Evolutionary conservation across 1,140 invertebrate species (phyloP), one percentile per base, ranked within the genome.

Genomic region (Drosophila mayri): DNA sequence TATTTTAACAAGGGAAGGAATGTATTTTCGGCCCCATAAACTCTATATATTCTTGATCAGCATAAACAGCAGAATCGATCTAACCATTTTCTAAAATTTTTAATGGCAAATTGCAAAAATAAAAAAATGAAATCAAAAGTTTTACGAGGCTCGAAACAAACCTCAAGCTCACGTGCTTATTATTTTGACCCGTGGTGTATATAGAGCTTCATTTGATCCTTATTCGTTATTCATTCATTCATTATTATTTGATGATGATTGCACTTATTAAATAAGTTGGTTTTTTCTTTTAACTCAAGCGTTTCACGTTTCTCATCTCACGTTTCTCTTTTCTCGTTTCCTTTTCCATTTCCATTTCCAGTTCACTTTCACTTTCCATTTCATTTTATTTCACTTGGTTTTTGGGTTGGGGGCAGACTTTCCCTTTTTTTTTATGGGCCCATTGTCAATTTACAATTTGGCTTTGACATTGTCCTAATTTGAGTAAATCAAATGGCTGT

Each of bases 401-500:
- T 65, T 47, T 30, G 7, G 28, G 28, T 16, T 16, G 37, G 22
- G 22, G 32, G 16, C 16, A 25, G 46, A 28, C 41, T 60, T 58
- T 47, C 28, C 75, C 30, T 64, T 71, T 37, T 52, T 44, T 77
- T 86, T 86, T 81, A 78, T 67, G 70, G 63, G 35, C 63, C 62
- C 50, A 71, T 84, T 85, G 78, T 71, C 68, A 86, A 81, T 85
- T 85, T 81, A 85, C 44, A 85, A 81, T 85, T 73, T 60, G 77
- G 52, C 62, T 44, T 71, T 70, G 74, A 61, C 64, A 65, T 58
- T 76, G 81, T 62, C 73, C 46, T 64, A 65, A 72, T 82, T 86
- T 78, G 76, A 77, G 84, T 83, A 88, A 88, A 87, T 87, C 83
- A 87, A 88, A 88, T 87, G 84, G 66, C 76, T 76, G 79, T 80